These are phyloP conservation scores for Hirundichthys speculiger DNA, from an alignment of 2,113 vertebrate species.

Conservation along the genomic window DNA sequence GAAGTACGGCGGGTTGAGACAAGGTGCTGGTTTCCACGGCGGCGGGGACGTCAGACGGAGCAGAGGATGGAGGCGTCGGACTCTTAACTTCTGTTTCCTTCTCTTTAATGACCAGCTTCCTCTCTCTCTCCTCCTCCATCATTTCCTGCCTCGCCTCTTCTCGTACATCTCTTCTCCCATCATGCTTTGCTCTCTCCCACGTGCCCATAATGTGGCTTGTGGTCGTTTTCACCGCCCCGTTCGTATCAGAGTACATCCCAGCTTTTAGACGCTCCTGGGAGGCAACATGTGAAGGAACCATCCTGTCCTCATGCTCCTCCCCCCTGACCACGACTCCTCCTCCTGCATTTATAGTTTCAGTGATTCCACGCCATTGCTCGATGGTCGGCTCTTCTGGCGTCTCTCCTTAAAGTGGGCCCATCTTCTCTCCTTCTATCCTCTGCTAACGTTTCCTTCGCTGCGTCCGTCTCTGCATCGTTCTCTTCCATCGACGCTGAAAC, in stretches of 20 bases:
- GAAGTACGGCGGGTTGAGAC: conserved; percentile 21
- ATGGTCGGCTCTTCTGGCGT: no score
- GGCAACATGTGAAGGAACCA: no score
- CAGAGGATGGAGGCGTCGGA: conserved; percentile 19
- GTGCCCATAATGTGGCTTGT: not conserved
- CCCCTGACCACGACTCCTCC: no score
- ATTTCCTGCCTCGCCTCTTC: conserved; percentile 6
- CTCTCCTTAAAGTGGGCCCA: not conserved
- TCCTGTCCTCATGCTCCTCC: not conserved
- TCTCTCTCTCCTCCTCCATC: conserved; percentile 39
- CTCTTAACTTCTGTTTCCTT: not conserved
- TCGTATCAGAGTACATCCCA: not conserved
- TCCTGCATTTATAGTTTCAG: not conserved
- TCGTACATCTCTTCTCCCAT: not conserved
- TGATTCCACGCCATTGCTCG: no score
- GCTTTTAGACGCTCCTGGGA: not conserved
- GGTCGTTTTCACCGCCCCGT: not conserved
- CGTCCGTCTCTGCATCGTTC: conserved; percentile 2
- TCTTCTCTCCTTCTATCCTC: conserved; percentile 9
- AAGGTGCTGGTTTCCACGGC: conserved; percentile 16
- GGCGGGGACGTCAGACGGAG: conserved; percentile 16
- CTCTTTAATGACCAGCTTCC: conserved; percentile 32
- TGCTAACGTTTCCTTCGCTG: conserved; percentile 10
- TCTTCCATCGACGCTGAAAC: conserved; percentile 5
- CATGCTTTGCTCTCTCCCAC: not conserved